phyloP scores from a whole-genome alignment of 2,797 vertebrate genomes.

The Perodicticus potto region DNA sequence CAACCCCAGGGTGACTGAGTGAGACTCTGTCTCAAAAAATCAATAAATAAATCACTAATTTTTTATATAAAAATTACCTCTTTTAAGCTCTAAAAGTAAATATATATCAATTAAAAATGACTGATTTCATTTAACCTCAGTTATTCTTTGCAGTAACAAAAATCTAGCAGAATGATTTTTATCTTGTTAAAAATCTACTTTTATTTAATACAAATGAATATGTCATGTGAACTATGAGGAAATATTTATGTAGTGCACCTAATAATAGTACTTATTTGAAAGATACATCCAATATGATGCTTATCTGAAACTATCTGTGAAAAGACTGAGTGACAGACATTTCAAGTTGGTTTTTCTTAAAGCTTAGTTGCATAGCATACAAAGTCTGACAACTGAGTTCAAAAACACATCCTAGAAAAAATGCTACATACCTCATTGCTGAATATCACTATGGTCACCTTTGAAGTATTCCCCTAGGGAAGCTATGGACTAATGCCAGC shows the following conservation, averaged over 20 bases:
- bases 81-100: constrained; percentile 36
- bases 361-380: background rate
- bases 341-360: constrained; percentile 20
- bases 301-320: background rate
- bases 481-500: too few species aligned
- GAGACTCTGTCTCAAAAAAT: too few species aligned
- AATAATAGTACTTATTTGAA: background rate
- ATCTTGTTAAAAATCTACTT: background rate
- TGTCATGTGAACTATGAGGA: background rate
- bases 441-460: too few species aligned
- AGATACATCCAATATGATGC: background rate
- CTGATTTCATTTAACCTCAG: background rate
- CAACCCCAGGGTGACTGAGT: too few species aligned
- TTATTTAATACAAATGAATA: background rate
- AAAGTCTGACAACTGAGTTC: background rate
- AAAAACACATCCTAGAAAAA: too few species aligned
- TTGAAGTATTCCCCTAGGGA: too few species aligned
- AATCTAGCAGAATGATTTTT: background rate
- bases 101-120: background rate
- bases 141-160: background rate
- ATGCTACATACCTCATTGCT: too few species aligned
- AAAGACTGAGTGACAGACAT: background rate
- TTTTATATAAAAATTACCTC: background rate
- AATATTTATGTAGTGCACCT: background rate
- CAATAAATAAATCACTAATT: background rate